Base-by-base conservation (phyloP, 92 coral and sea anemone species). In the Epizoanthus illoricatus region DNA sequence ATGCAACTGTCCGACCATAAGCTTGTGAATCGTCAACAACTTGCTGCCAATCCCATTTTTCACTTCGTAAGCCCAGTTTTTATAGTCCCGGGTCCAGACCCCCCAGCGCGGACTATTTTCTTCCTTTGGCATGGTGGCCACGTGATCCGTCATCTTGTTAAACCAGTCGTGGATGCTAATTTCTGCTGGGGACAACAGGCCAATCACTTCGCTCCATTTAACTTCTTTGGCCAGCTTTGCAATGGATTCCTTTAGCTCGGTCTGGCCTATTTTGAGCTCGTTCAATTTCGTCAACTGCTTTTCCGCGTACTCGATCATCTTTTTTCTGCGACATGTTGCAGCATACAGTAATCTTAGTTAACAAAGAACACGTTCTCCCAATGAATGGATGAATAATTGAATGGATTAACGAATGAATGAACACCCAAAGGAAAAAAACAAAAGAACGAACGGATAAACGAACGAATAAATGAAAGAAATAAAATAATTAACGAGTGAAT, bases 91-190 rank as follows among this genome's bases (percentile, higher is more conserved):
- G 57, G 16, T 71, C 75, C 75, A 71, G 24, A 71, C 75, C 24
- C 20, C n/a, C 75, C 75, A 71, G 7, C 36, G 56, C 40, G 58
- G 75, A 20, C 75, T 71, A 36, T 71, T 20, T 36, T 71, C 47
- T 0, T 71, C 75, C 75, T 42, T 71, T 21, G 75, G 75, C 75
- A 71, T 71, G 56, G 75, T 71, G 28, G 19, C n/a, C 75, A 71
- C 75, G 58, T 71, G 75, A 43, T 71, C 75, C 5, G 75, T 33
- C 75, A 71, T 71, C 40, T 71, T 71, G 75, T 71, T 71, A 33
- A 71, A 45, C 75, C 75, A 71, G 40, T 71, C 75, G 19, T 71
- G 75, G 75, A 71, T 71, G 36, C 23, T 15, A 24, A 71, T 71
- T 17, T 71, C 75, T 18, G 75, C 75, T 16, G 54, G 75, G n/a